phyloP scores from a whole-genome alignment of 2,888 invertebrate genomes.

The Carterocephalus palaemon region DNA sequence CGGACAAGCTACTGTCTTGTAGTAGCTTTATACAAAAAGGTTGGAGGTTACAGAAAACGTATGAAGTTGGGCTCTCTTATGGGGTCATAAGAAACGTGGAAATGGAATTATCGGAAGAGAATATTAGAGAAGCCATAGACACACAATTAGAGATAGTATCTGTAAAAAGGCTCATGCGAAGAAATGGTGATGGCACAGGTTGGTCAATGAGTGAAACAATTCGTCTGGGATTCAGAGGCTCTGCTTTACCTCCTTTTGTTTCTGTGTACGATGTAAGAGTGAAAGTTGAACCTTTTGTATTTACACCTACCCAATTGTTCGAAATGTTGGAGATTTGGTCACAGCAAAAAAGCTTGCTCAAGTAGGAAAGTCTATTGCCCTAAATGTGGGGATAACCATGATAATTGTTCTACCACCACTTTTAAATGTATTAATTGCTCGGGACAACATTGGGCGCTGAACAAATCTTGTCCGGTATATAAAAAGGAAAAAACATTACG shows the following conservation, averaged over 20 bases:
- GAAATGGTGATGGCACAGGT: not conserved
- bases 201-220: not conserved
- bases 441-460: not conserved
- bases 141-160: not conserved
- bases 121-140: not conserved
- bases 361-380: not conserved
- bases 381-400: not conserved
- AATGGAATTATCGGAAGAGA: not conserved
- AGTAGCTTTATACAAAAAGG: not conserved
- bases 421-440: not conserved
- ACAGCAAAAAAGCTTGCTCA: not conserved
- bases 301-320: not conserved
- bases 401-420: not conserved
- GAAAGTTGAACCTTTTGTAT: not conserved
- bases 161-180: not conserved
- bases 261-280: not conserved
- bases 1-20: not conserved
- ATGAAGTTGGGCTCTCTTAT: not conserved
- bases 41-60: not conserved
- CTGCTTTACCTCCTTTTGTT: not conserved
- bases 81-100: not conserved
- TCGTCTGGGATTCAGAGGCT: not conserved
- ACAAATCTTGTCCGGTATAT: not conserved
- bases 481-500: not conserved
- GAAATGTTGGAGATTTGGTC: not conserved